Evolutionary conservation across 2,113 vertebrate genomes (phyloP), one percentile per base, ranked within the genome.

Genomic region (Parus major): DNA sequence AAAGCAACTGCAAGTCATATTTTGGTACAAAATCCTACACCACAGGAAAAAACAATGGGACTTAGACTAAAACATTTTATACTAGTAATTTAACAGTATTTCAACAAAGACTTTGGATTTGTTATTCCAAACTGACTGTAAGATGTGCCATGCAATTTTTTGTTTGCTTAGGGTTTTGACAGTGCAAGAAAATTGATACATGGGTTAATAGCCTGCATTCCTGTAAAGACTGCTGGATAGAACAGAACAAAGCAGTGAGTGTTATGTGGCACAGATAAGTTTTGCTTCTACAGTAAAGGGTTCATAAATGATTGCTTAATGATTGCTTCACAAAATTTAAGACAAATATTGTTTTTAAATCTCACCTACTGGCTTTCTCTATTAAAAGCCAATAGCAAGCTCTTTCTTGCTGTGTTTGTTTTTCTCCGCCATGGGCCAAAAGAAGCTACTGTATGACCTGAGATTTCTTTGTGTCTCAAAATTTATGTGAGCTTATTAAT

Each of bases 401-500:
- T 85, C 14, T 56, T 47, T 65, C 36, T 77, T 83, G 31, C 21
- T 28, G 16, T 73, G 29, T 59, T 85, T 68, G 25, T 65, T 72
- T 7, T 42, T 28, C 36, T 64, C 28, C 66, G 14, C 61, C 14
- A 5, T 21, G n/a, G 35, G 14, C 56, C n/a, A 19, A 83, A 90
- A 78, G 76, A 76, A 88, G 60, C 46, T 66, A 25, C 75, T 76
- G 55, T 61, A 41, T 50, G 52, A 66, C 76, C 68, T 35, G 76
- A 84, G 60, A 64, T 59, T 88, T 66, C 60, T 73, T 59, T 73
- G n/a, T 84, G 66, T 70, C 42, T 84, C 86, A 59, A 59, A 84
- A 96, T 97, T 91, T 93, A 91, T 94, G 86, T 82, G 23, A 77
- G 25, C 41, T 93, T 95, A 90, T 97, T 96, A 94, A 93, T 73